Conservation (phyloP, 2,888 invertebrate species). For the Koerneria pararmatus region DNA sequence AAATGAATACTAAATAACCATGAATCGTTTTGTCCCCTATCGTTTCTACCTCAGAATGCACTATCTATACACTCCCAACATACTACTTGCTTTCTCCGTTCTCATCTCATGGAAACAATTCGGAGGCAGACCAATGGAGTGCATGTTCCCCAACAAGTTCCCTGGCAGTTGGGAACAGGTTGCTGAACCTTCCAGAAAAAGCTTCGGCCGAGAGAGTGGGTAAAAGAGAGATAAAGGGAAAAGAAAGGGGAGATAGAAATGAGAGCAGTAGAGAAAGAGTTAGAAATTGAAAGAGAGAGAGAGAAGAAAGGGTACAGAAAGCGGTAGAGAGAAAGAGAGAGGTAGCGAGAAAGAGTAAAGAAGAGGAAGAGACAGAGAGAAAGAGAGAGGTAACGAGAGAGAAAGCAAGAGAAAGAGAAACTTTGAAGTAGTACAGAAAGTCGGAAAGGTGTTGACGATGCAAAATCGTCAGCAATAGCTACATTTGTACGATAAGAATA, state of each 20-base stretch:
- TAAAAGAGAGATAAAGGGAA: no score
- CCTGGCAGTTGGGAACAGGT: constrained; percentile 58
- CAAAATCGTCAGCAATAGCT: no score
- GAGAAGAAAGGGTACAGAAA: not conserved
- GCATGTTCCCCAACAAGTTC: constrained; percentile 59
- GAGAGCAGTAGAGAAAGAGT: not conserved
- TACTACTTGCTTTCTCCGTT: constrained; percentile 54
- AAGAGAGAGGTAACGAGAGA: constrained; percentile 1
- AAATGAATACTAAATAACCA: no score
- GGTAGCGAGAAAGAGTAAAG: not conserved
- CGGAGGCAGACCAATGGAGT: constrained; percentile 51
- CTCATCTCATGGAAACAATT: constrained; percentile 49
- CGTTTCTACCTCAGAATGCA: no score
- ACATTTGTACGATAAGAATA: no score
- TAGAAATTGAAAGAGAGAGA: not conserved
- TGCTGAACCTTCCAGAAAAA: not conserved
- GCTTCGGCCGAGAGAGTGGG: no score
- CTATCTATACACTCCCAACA: constrained; percentile 49
- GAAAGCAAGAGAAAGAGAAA: constrained; percentile 1
- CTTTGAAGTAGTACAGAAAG: not conserved
- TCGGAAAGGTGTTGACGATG: no score
- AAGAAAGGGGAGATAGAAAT: no score
- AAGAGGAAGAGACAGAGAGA: not conserved
- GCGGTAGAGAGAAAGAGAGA: not conserved
- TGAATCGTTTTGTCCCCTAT: no score